phyloP scores from a whole-genome alignment of 1,140 invertebrate species.

The Pseudomyrmex gracilis region DNA sequence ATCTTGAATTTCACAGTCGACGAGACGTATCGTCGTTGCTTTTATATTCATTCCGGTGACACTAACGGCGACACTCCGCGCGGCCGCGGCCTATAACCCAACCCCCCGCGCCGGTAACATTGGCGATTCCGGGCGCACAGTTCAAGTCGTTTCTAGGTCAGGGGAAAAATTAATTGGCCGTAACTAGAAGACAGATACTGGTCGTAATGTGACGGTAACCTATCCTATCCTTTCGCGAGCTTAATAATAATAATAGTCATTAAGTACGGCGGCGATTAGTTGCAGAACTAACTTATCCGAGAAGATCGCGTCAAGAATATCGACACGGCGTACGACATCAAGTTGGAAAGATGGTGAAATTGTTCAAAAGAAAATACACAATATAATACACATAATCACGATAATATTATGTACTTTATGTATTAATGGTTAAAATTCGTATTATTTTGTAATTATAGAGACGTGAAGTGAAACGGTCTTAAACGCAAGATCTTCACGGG shows the following conservation, averaged over 20 bases:
- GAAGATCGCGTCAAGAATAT: conserved; percentile 13
- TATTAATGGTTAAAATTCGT: neutral
- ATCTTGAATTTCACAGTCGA: conserved; percentile 55
- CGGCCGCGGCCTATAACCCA: conserved; percentile 41
- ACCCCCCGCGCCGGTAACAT: conserved; percentile 25
- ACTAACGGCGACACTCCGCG: conserved; percentile 43
- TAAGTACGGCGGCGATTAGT: neutral
- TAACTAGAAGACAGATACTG: conserved; percentile 37
- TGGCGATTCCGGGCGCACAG: conserved; percentile 43
- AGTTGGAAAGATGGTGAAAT: too few relatives aligned
- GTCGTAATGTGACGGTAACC: conserved; percentile 8
- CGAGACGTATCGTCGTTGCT: conserved; percentile 55
- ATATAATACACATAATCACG: neutral
- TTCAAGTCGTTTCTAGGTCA: conserved; percentile 55
- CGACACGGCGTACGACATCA: neutral
- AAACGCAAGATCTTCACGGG: neutral
- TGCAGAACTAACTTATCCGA: conserved; percentile 4
- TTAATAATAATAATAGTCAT: conserved; percentile 39
- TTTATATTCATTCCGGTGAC: conserved; percentile 55
- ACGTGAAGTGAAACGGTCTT: neutral
- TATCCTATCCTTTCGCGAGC: neutral
- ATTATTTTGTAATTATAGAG: neutral
- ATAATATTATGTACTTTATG: conserved; percentile 6
- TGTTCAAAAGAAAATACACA: neutral
- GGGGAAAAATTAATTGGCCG: conserved; percentile 60